phyloP scores from a whole-genome alignment of 2,797 vertebrate genomes.

The Gallinago solitaria region DNA sequence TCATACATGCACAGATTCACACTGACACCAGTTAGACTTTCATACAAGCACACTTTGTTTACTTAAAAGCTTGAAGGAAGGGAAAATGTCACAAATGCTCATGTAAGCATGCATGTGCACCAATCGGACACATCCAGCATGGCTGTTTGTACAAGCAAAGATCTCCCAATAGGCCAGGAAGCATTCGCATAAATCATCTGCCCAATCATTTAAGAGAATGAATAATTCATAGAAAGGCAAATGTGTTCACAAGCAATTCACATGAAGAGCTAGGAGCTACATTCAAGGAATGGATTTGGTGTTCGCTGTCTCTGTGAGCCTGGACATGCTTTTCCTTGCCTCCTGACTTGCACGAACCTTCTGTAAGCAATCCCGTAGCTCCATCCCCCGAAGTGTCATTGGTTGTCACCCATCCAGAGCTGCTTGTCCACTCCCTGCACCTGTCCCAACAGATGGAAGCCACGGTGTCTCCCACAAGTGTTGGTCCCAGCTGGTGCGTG shows the following conservation, averaged over 20 bases:
- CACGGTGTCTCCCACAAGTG: fast-evolving
- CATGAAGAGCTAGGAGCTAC: neutral
- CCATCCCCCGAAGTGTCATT: neutral
- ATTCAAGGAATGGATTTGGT: neutral
- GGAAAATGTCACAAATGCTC: constrained; percentile 60
- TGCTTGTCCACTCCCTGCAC: neutral
- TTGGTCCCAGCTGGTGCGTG: too few species aligned
- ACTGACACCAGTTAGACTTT: constrained; percentile 47
- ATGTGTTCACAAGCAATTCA: neutral
- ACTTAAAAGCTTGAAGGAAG: constrained; percentile 69
- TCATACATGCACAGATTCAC: constrained; percentile 40
- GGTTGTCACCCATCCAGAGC: neutral
- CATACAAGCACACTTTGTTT: constrained; percentile 54
- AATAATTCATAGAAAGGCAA: constrained; percentile 57
- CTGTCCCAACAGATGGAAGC: neutral
- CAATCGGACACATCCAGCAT: constrained; percentile 46
- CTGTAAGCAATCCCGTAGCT: neutral
- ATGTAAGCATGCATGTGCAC: constrained; percentile 28
- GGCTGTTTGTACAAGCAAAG: constrained; percentile 65
- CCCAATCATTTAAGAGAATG: constrained; percentile 46
- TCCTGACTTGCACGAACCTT: neutral
- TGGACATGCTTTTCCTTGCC: neutral
- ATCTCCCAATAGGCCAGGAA: constrained; percentile 52
- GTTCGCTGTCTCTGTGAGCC: neutral
- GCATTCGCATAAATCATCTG: constrained; percentile 1